These are phyloP conservation scores for Platorchestia sp. DNA, from an alignment of 1,140 invertebrate species.

Conservation along the genomic window DNA sequence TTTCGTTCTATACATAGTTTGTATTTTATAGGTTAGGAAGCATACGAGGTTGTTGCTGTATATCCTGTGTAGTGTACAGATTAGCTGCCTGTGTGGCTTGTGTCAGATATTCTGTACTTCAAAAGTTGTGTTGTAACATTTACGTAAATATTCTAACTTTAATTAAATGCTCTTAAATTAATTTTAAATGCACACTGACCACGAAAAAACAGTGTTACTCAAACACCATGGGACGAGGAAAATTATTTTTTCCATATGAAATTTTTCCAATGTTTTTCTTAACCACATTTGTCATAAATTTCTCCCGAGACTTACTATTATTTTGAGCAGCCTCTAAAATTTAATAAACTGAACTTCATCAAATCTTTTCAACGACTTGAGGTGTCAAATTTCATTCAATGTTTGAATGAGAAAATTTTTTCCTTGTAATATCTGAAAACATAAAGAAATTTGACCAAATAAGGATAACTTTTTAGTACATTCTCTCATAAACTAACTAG, in stretches of 20 bases:
- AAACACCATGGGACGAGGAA: too few species aligned
- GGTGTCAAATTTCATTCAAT: not conserved
- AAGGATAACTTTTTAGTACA: not conserved
- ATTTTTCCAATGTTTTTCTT: too few species aligned
- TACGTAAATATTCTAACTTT: not conserved
- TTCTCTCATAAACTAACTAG: not conserved
- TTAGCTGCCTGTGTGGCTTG: too few species aligned
- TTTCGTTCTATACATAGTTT: too few species aligned
- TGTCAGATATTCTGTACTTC: too few species aligned
- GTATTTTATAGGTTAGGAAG: too few species aligned
- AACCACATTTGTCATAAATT: too few species aligned
- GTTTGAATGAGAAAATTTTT: not conserved
- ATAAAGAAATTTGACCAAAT: too few species aligned
- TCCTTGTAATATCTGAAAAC: not conserved
- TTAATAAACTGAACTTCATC: not conserved
- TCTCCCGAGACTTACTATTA: too few species aligned
- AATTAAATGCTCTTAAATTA: not conserved
- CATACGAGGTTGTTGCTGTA: too few species aligned
- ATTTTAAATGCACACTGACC: not conserved
- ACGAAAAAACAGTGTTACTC: not conserved
- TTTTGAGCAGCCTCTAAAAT: not conserved
- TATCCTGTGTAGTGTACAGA: too few species aligned
- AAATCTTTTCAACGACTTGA: not conserved
- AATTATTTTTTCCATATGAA: too few species aligned
- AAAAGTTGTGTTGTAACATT: not conserved